These are phyloP conservation scores for Triplophysa bombifrons DNA, from an alignment of 2,797 vertebrate species.

Conservation along the genomic window DNA sequence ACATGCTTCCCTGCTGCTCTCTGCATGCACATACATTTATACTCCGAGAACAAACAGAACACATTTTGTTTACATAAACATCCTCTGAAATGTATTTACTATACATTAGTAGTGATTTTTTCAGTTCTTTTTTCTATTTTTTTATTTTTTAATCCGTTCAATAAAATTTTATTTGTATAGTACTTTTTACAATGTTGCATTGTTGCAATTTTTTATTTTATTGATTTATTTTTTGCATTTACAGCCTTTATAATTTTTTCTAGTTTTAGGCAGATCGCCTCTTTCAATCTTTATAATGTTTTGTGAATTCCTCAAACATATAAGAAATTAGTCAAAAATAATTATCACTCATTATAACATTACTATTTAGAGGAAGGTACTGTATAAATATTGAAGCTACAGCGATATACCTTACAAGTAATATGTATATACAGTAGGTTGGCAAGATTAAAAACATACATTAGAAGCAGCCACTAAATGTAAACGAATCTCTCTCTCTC, in stretches of 20 bases:
- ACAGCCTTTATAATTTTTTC: not conserved
- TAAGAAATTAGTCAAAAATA: not conserved
- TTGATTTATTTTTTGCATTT: not conserved
- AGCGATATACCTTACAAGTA: too few species aligned
- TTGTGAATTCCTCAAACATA: not conserved
- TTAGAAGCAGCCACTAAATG: not conserved
- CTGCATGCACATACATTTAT: slow-evolving; percentile 38
- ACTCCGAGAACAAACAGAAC: slow-evolving; percentile 46
- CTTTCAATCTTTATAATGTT: not conserved
- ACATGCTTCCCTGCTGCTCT: slow-evolving; percentile 40
- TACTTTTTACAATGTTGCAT: too few species aligned
- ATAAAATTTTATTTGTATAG: too few species aligned
- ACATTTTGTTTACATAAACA: slow-evolving; percentile 12
- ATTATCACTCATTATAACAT: not conserved
- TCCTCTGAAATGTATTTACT: not conserved
- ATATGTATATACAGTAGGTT: too few species aligned
- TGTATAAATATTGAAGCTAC: too few species aligned
- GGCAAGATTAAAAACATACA: too few species aligned
- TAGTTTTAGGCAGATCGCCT: too few species aligned
- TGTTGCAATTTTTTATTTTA: too few species aligned
- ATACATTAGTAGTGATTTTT: not conserved
- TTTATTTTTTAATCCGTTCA: not conserved
- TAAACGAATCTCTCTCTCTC: not conserved
- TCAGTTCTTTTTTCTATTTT: not conserved
- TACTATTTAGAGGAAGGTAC: not conserved